phyloP scores from a whole-genome alignment of 2,113 vertebrate species.

The Cyphomyrus discorhynchus region DNA sequence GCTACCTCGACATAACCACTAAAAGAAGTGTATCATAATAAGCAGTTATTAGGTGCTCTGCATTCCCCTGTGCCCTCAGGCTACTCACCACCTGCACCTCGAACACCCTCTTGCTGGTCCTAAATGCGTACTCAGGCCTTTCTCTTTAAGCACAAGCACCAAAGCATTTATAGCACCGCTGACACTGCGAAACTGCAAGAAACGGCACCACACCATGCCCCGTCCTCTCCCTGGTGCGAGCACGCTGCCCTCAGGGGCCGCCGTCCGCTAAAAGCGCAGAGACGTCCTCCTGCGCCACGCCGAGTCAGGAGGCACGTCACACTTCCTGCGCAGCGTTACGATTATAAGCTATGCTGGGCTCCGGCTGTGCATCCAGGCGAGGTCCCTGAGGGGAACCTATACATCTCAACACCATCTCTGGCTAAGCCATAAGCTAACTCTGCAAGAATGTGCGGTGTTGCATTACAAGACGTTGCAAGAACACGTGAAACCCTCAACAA shows the following conservation, averaged over 20 bases:
- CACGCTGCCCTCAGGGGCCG: background rate
- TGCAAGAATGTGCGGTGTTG: background rate
- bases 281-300: background rate
- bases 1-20: background rate
- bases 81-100: background rate
- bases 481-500: background rate
- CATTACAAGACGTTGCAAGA: background rate
- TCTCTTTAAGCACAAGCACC: background rate
- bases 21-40: background rate
- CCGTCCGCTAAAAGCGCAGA: background rate
- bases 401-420: background rate
- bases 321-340: background rate
- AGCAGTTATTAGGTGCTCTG: background rate
- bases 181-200: background rate
- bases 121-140: background rate
- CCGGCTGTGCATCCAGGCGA: background rate
- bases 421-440: background rate
- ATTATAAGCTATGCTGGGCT: background rate
- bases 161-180: conserved; percentile 5
- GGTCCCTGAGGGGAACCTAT: background rate
- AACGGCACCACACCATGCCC: background rate
- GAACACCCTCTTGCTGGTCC: background rate
- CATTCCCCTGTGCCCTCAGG: background rate
- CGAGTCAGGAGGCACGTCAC: background rate
- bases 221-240: background rate